Conservation (phyloP, 1,140 invertebrate species). For the Drosophila insularis region DNA sequence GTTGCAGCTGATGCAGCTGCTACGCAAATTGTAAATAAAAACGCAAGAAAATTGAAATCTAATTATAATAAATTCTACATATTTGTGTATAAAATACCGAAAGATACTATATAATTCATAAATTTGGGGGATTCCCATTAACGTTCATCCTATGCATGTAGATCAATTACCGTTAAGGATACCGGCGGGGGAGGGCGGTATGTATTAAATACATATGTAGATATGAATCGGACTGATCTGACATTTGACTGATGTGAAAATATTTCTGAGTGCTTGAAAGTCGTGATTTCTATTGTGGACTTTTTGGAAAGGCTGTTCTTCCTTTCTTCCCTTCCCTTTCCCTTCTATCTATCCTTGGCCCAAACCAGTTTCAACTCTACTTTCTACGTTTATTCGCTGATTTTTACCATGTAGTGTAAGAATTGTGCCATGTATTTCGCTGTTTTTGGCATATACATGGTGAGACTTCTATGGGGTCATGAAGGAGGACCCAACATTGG, state of each 20-base stretch:
- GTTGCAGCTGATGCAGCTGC: slow-evolving; percentile 15
- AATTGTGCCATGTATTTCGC: neutral
- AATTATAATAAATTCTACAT: slow-evolving; percentile 2
- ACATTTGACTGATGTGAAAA: too few relatives aligned
- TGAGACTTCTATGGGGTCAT: slow-evolving; percentile 5
- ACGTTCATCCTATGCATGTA: too few relatives aligned
- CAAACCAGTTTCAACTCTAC: slow-evolving; percentile 12
- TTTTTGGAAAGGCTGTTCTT: neutral
- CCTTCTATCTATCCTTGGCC: neutral
- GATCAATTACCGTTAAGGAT: neutral
- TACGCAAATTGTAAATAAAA: slow-evolving; percentile 11
- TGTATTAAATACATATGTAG: neutral
- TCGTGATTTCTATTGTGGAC: neutral
- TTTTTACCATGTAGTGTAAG: slow-evolving; percentile 3
- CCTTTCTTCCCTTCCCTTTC: neutral
- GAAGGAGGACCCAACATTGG: neutral
- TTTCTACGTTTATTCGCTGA: neutral
- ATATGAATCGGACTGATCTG: too few relatives aligned
- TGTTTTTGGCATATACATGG: neutral
- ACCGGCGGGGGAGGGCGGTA: too few relatives aligned
- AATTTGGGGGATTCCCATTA: neutral
- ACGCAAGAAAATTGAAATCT: neutral
- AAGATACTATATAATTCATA: neutral
- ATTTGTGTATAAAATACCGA: slow-evolving; percentile 4
- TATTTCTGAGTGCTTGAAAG: neutral